A percentile compares a stretch with the other conserved stretches of the same genome.
Evolutionary conservation across 2,113 vertebrate species (phyloP).

Genomic region (Anser cygnoides): DNA sequence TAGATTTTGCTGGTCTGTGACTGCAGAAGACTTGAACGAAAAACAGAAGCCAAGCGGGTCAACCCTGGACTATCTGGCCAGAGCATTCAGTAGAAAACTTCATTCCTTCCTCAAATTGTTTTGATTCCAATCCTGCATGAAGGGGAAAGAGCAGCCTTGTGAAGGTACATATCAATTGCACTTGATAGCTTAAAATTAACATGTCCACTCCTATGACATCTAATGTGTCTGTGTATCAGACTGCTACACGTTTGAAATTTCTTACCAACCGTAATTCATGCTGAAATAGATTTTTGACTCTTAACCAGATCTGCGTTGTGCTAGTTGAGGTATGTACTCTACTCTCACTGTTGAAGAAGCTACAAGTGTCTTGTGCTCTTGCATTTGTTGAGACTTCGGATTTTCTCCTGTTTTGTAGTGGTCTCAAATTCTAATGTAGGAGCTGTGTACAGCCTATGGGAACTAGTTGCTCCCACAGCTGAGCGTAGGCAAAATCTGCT

Average conservation of each 20-base stretch:
- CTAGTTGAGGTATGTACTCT: neutral
- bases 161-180: neutral
- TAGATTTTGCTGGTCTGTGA: neutral
- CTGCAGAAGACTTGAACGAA: neutral
- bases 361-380: neutral
- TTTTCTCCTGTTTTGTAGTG: neutral
- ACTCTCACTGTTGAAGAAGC: neutral
- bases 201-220: neutral
- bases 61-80: neutral
- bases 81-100: neutral
- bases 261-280: neutral
- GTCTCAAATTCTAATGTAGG: neutral
- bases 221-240: neutral
- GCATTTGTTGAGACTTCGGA: neutral
- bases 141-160: neutral
- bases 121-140: neutral
- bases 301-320: neutral
- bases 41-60: neutral
- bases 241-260: neutral
- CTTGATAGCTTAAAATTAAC: neutral
- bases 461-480: neutral
- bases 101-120: neutral
- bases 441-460: neutral
- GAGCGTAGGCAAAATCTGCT: slow-evolving; percentile 7
- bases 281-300: neutral